Base-by-base conservation (phyloP, 2,797 vertebrate species). In the Syncerus caffer region DNA sequence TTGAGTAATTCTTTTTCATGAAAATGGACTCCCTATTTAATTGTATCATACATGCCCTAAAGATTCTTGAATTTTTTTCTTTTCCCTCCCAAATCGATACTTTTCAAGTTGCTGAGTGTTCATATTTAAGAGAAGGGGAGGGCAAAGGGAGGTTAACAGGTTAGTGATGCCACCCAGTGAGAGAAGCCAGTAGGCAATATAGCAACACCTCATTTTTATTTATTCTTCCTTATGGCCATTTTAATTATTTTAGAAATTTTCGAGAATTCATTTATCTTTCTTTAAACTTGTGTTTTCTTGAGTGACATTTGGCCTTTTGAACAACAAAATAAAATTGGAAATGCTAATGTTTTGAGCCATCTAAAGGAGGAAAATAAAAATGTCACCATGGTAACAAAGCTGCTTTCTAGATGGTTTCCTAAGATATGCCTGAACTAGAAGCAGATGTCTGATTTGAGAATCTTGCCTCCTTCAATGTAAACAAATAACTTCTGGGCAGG, bases 401-500 rank as follows among this genome's bases (percentile, higher is more conserved):
- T 99, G 97, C 99, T 99, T 99, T 99, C 98, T 99, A 98, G 99
- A 99, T 99, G 98, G 98, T 98, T 99, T 99, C 98, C 98, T 98
- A 99, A 99, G 99, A 99, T 99, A 99, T 99, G 98, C 98, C 98
- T 99, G 98, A 99, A 98, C 98, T 98, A 99, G 98, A 99, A 99
- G 98, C 99, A 99, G 99, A 99, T 99, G 99, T 99, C 99, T 99
- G 99, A 99, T 99, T 99, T 99, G 98, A 99, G 99, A 99, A 98
- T 99, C 98, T 99, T 93, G 96, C 98, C 98, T 99, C 98, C 99
- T 99, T 99, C 98, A 99, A 98, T 99, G 99, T 99, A 99, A 99
- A 99, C 99, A 99, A 99, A 99, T 99, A 99, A 99, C 99, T 99
- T 99, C 98, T 99, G 99, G 99, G 99, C 99, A 99, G 99, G 98